These are phyloP conservation scores for Chiridota heheva DNA, from an alignment of 35 echinoderm and acorn worm species.

Conservation along the genomic window DNA sequence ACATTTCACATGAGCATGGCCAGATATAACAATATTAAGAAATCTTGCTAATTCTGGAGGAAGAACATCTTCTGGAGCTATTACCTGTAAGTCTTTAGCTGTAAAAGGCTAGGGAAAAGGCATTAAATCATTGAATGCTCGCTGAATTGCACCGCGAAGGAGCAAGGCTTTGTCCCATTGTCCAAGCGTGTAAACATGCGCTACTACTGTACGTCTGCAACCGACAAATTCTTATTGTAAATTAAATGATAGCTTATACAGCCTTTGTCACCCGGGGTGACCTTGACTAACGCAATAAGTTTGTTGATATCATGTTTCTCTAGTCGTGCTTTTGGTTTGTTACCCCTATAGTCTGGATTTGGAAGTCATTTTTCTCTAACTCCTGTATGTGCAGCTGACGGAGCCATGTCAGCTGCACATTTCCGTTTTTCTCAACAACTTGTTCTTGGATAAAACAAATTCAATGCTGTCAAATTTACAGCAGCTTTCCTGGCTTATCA, in stretches of 20 bases:
- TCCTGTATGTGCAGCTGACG: conserved; percentile 33
- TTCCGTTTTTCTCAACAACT: conserved; percentile 20
- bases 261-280: conserved; percentile 8
- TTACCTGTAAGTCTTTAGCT: conserved; percentile 28
- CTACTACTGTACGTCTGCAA: not conserved
- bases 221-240: conserved; percentile 7
- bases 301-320: not conserved
- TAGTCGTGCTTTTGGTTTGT: conserved; percentile 47
- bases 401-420: not conserved
- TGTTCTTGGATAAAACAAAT: conserved; percentile 1
- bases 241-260: conserved; percentile 3
- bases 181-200: conserved; percentile 20
- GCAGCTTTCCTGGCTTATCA: conserved; percentile 7
- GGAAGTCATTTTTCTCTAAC: conserved; percentile 33
- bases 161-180: not conserved
- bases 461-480: conserved; percentile 33
- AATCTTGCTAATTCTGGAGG: not conserved
- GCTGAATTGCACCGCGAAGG: not conserved
- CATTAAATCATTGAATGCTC: conserved; percentile 1
- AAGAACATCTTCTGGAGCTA: conserved; percentile 29
- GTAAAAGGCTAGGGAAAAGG: conserved; percentile 34
- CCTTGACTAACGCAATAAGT: not conserved
- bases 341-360: conserved; percentile 50
- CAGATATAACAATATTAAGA: conserved; percentile 11
- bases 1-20: not conserved